Evolutionary conservation across 2,888 invertebrate genomes (phyloP), one percentile per base, ranked within the genome.

Genomic region (Eurytoma californica): DNA sequence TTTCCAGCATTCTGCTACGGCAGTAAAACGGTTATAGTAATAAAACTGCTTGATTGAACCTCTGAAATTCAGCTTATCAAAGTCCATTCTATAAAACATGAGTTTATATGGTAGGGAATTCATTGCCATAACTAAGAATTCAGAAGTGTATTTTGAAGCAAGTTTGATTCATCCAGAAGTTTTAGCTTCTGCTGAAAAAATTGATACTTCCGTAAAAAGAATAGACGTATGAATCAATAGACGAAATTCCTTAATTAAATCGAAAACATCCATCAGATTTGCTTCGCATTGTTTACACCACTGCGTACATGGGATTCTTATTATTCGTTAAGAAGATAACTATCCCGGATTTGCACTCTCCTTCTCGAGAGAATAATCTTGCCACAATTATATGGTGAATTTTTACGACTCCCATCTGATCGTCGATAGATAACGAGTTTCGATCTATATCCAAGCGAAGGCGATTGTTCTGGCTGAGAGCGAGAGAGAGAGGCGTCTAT

Each of bases 41-140:
- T 74, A 74, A 74, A 74, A 67, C 51, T 12, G 58, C 66, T 74
- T 74, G 74, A 74, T 74, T 74, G 74, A 58, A 58, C 74, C 74
- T 49, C 28, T 58, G 20, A 28, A 66, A 28, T 57, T 67, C 28
- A 66, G 58, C 74, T 67, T 66, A 57, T 74, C 57, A 58, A 57
- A 67, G 58, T 67, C 66, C 18, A 66, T 58, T 67, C 74, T 28
- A 57, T 67, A 74, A 67, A 74, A 74, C 67, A 39, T 49, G 57
- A 66, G 51, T 63, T 72, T 51, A 16, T 28, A 18, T 63, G 72
- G 16, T 39, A 53, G 20, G 28, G 30, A 69, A 57, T 58, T 58
- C 28, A 58, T 47, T 39, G 47, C 58, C 58, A 24, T 24, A 24
- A 57, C 58, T 20, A 14, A 39, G 14, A 58, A n/a, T n/a, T 55